These are phyloP conservation scores for Mimachlamys varia DNA, from an alignment of 2,888 invertebrate genomes.

Conservation along the genomic window DNA sequence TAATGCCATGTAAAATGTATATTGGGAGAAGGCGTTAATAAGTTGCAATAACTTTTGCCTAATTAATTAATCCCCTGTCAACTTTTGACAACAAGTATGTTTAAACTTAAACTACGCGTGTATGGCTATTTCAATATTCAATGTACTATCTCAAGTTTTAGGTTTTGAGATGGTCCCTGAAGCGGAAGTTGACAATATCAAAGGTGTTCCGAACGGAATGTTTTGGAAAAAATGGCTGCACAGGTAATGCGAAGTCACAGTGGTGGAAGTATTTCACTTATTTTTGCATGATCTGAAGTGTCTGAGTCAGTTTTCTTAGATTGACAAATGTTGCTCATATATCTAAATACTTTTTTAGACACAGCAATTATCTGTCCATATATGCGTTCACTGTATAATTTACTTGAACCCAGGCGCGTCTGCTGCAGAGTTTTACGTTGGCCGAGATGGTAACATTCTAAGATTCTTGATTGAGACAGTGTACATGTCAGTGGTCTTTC, in stretches of 20 bases:
- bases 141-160: background rate
- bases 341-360: background rate
- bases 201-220: background rate
- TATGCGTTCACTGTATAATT: background rate
- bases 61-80: too few relatives aligned
- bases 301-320: background rate
- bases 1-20: too few relatives aligned
- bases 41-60: too few relatives aligned
- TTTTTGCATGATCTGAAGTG: background rate
- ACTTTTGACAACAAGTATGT: too few relatives aligned
- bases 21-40: too few relatives aligned
- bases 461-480: too few relatives aligned
- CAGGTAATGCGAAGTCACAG: background rate
- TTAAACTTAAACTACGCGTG: too few relatives aligned
- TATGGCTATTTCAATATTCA: too few relatives aligned
- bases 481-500: too few relatives aligned
- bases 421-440: background rate
- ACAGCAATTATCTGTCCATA: background rate
- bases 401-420: background rate
- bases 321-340: background rate
- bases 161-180: background rate
- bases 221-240: conserved; percentile 6
- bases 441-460: too few relatives aligned
- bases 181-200: too few relatives aligned
- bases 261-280: background rate